Evolutionary conservation across 2,797 vertebrate species (phyloP), one percentile per base, ranked within the genome.

Genomic region (Neosilurus hyrtlii): DNA sequence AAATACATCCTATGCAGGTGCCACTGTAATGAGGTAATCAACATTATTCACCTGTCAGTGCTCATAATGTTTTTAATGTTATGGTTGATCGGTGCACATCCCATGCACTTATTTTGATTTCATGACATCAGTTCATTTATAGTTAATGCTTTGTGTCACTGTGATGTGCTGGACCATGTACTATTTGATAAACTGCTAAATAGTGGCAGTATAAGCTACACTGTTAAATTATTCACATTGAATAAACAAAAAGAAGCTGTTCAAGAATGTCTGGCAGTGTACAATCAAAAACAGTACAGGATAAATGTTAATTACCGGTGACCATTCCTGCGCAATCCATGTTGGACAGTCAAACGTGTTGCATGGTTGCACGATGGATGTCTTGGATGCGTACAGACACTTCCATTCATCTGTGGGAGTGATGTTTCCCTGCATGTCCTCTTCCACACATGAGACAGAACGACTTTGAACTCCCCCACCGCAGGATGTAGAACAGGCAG

Each of bases 321-420:
- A 99, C 98, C 98, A 99, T 87, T 99, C 97, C 91, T 99, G 98
- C 73, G 97, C 96, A 89, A 97, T 93, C 97, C 98, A 99, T 86
- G 96, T 96, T 85, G 98, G 98, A 87, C 98, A 99, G 93, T 96
- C 95, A 84, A 96, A 99, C 88, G 96, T 89, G 93, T 98, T 99
- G 93, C 98, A 99, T 85, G 97, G 96, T 90, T 97, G 97, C 82
- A 96, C 88, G 88, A 96, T 91, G 71, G 96, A 93, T 11, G 95
- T 96, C 94, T 97, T 99, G 74, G 96, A 93, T 68, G 95, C 95
- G 86, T 99, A 99, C 91, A 97, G 96, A 93, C 98, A 99, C 91
- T 99, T 99, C 98, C 98, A 99, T 89, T 99, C 98, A 80, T 99
- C 97, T 1, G 96, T 94, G 0, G 95, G 90, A 73, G 94, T 96